These are phyloP conservation scores for Eospalax fontanierii DNA, from an alignment of 2,797 vertebrate species.

Conservation along the genomic window DNA sequence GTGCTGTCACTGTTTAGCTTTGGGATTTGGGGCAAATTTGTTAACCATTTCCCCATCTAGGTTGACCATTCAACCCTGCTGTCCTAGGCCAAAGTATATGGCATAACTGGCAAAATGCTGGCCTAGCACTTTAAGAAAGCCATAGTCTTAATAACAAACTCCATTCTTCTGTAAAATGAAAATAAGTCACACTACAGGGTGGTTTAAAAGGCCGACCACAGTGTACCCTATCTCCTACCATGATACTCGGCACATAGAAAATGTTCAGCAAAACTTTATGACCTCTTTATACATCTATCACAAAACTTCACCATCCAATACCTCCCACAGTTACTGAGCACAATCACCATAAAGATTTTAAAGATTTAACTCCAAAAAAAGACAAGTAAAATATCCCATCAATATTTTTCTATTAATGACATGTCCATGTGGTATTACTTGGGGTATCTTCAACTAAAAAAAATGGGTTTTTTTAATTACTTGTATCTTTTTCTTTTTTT, in stretches of 20 bases:
- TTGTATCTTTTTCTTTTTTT: not conserved
- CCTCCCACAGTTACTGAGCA: not conserved
- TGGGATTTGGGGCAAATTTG: not conserved
- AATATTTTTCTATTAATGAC: not conserved
- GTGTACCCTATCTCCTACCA: not conserved
- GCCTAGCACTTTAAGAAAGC: not conserved
- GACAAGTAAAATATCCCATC: not conserved
- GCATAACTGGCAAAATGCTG: not conserved
- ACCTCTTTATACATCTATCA: not conserved
- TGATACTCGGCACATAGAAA: not conserved
- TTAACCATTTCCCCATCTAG: not conserved
- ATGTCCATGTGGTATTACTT: not conserved
- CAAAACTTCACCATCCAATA: not conserved
- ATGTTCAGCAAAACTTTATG: not conserved
- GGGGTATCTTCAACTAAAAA: not conserved
- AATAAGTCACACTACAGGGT: not conserved
- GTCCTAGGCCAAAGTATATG: not conserved
- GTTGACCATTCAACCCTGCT: not conserved
- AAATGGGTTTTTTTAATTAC: slow-evolving; percentile 16
- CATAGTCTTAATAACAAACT: not conserved
- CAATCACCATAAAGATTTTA: not conserved
- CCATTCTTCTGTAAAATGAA: not conserved
- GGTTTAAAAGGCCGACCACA: not conserved
- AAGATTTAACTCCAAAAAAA: not conserved
- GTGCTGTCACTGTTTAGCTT: not conserved